phyloP scores from a whole-genome alignment of 2,888 invertebrate genomes.

The Cosmopolites sordidus region DNA sequence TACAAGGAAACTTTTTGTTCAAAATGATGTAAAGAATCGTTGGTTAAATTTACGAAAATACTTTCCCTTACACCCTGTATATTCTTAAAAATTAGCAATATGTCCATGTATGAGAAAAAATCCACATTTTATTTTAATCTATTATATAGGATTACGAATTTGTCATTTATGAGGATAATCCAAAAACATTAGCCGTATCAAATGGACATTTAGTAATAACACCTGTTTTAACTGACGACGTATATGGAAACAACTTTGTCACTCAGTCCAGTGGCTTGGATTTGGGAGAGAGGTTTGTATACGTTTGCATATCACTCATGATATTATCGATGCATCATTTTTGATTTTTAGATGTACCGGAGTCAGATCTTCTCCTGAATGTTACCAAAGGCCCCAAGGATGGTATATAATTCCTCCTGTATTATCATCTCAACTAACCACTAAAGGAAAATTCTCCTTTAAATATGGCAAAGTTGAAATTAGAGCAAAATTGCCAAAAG shows the following conservation, averaged over 20 bases:
- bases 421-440: slow-evolving; percentile 59
- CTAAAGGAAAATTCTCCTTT: slow-evolving; percentile 61
- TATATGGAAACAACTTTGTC: slow-evolving; percentile 53
- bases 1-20: too few species aligned
- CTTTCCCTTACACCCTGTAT: too few species aligned
- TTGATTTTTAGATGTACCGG: slow-evolving; percentile 47
- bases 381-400: slow-evolving; percentile 49
- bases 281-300: slow-evolving; percentile 42
- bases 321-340: too few species aligned
- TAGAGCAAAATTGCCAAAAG: slow-evolving; percentile 67
- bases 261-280: slow-evolving; percentile 38
- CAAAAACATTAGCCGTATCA: slow-evolving; percentile 52
- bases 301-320: too few species aligned
- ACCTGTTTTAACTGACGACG: slow-evolving; percentile 55
- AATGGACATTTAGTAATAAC: slow-evolving; percentile 58
- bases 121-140: background rate
- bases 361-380: slow-evolving; percentile 40
- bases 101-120: too few species aligned
- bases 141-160: slow-evolving; percentile 63
- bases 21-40: too few species aligned
- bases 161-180: slow-evolving; percentile 59
- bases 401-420: slow-evolving; percentile 65
- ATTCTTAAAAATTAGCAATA: too few species aligned
- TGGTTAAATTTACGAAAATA: too few species aligned
- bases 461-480: slow-evolving; percentile 66